Evolutionary conservation across 92 coral and sea anemone species (phyloP).

Genomic region (Nematostella vectensis): DNA sequence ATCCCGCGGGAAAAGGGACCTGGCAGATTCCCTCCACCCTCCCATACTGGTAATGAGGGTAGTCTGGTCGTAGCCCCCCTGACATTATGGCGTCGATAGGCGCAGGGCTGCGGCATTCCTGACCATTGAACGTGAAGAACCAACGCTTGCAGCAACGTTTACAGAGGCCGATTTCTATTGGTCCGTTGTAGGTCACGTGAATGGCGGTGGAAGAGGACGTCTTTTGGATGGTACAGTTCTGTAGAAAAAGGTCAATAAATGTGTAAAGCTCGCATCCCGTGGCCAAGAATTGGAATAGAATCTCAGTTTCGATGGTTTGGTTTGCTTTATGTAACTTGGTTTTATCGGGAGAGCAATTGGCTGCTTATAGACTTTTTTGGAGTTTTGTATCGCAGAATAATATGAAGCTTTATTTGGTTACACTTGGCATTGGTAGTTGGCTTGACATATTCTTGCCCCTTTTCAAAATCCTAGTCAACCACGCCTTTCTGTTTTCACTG

Average conservation of each 20-base stretch:
- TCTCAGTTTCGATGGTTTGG: too few species aligned
- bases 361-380: too few species aligned
- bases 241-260: background rate
- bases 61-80: slow-evolving; percentile 53
- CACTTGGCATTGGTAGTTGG: too few species aligned
- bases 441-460: too few species aligned
- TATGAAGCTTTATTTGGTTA: too few species aligned
- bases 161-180: slow-evolving; percentile 47
- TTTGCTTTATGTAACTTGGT: background rate
- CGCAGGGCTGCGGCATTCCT: slow-evolving; percentile 25
- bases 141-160: slow-evolving; percentile 52
- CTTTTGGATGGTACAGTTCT: slow-evolving; percentile 45
- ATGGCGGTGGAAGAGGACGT: slow-evolving; percentile 26
- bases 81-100: slow-evolving; percentile 66
- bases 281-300: background rate
- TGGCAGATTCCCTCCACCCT: slow-evolving; percentile 69
- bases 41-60: slow-evolving; percentile 53
- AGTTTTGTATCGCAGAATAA: too few species aligned
- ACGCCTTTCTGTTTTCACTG: too few species aligned
- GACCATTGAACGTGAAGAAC: slow-evolving; percentile 44
- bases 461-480: too few species aligned
- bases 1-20: slow-evolving; percentile 35
- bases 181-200: slow-evolving; percentile 52
- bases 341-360: too few species aligned
- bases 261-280: background rate